phyloP scores from a whole-genome alignment of 1,140 invertebrate genomes.

The Zaprionus nigranus region DNA sequence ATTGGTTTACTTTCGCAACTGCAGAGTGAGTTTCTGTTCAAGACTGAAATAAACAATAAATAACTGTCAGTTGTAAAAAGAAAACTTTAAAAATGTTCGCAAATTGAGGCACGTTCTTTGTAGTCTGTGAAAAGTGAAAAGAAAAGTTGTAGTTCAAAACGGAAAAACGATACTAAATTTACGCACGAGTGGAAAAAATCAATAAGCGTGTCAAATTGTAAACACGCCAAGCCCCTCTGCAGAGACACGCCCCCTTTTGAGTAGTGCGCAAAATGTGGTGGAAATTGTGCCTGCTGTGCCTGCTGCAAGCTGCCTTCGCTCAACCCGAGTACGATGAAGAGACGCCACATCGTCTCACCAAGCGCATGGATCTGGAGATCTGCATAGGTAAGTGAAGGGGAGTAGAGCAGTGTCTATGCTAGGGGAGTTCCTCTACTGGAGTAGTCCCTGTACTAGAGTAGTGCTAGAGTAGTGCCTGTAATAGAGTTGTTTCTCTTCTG shows the following conservation, averaged over 20 bases:
- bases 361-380: slow-evolving; percentile 80
- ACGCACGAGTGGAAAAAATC: slow-evolving; percentile 56
- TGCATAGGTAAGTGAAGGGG: slow-evolving; percentile 72
- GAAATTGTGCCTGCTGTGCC: slow-evolving; percentile 20
- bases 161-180: not conserved
- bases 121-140: not conserved
- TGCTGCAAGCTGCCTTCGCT: slow-evolving; percentile 44
- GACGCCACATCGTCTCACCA: slow-evolving; percentile 60
- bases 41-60: slow-evolving; percentile 8
- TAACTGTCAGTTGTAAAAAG: not conserved
- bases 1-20: slow-evolving; percentile 69
- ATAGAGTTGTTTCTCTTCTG: no score
- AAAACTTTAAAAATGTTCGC: not conserved
- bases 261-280: not conserved
- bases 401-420: no score
- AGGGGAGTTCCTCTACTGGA: no score
- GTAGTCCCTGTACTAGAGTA: no score
- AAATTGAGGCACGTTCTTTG: slow-evolving; percentile 4
- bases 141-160: not conserved
- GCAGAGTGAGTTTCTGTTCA: slow-evolving; percentile 7
- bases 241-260: slow-evolving; percentile 19
- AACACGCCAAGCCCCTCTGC: slow-evolving; percentile 72
- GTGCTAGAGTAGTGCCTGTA: no score
- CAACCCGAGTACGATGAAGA: slow-evolving; percentile 63
- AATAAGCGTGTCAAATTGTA: slow-evolving; percentile 77